Base-by-base conservation (phyloP, 2,888 invertebrate species). In the Platycnemis pennipes region DNA sequence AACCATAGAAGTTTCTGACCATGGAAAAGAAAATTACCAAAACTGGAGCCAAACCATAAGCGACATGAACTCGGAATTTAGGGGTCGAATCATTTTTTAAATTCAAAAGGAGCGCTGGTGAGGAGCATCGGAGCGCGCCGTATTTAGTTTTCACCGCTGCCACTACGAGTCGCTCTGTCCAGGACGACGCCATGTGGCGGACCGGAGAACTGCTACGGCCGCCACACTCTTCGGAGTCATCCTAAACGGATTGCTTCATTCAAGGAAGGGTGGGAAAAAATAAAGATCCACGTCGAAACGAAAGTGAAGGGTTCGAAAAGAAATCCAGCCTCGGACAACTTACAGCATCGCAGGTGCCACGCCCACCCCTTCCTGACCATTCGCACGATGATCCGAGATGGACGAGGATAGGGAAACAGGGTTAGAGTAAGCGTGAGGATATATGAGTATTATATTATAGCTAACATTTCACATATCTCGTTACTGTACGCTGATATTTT, bases 211-310 rank as follows among this genome's bases (percentile, higher is more conserved):
- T 91, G 45, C 44, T 2, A 44, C 44, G 22, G 26, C 8, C 26
- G 26, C 11, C 77, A 7, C 37, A 26, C 19, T 37, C 0, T 44
- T 42, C 22, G 26, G 63, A 91, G 91, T 63, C 91, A 91, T 91
- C 91, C 91, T 91, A 91, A 56, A 91, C 91, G 91, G 45, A 26
- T 91, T 44, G 44, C 44, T 42, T n/a, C 91, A 91, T 91, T 91
- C 91, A 69, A 69, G 91, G 91, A 91, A 91, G 91, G 63, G 91
- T 91, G 91, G 91, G 91, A 91, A 91, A 91, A 91, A 77, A 77
- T 31, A 77, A 91, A 87, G 87, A 46, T 91, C 42, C 44, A 63
- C 91, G 91, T 56, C 49, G 56, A 89, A 56, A 44, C 44, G 91
- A 87, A 91, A 91, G 69, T 91, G 44, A 91, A 91, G 44, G 63